phyloP scores from a whole-genome alignment of 53 echinoderm and acorn worm genomes.

The Hippasteria phrygiana region DNA sequence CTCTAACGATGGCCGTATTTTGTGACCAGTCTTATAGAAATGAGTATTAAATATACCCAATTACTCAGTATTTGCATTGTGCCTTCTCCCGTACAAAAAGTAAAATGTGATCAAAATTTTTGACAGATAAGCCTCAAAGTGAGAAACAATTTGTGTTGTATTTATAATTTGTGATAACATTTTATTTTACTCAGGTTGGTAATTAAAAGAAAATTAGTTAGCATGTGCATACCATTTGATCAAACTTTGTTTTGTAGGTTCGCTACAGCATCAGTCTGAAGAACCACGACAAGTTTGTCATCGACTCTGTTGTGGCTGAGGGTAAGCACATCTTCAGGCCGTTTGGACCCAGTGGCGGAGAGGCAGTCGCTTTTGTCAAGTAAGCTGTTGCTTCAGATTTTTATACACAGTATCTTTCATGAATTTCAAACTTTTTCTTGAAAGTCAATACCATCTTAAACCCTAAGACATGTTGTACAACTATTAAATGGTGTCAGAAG shows the following conservation, averaged over 20 bases:
- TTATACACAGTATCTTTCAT: neutral
- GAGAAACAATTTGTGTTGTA: no score
- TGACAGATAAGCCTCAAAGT: no score
- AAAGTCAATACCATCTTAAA: neutral
- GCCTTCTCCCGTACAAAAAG: no score
- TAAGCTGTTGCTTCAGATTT: constrained; percentile 20
- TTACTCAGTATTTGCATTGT: no score
- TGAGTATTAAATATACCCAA: no score
- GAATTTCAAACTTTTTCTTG: neutral
- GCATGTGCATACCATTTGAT: neutral
- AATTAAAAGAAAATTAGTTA: neutral
- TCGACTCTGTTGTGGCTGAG: constrained; percentile 66
- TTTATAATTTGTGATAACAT: no score
- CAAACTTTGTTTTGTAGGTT: neutral
- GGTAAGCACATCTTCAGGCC: constrained; percentile 75
- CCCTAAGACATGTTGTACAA: neutral
- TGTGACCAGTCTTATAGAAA: no score
- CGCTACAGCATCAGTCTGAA: constrained; percentile 68
- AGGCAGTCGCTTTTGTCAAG: constrained; percentile 77
- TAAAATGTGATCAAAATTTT: no score
- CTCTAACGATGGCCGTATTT: no score
- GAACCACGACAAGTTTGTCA: constrained; percentile 62
- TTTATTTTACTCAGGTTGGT: no score
- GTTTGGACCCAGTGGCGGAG: constrained; percentile 61
- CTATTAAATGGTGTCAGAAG: no score